Evolutionary conservation across 2,888 invertebrate species (phyloP), one percentile per base, ranked within the genome.

Genomic region (Heteropelma amictum): DNA sequence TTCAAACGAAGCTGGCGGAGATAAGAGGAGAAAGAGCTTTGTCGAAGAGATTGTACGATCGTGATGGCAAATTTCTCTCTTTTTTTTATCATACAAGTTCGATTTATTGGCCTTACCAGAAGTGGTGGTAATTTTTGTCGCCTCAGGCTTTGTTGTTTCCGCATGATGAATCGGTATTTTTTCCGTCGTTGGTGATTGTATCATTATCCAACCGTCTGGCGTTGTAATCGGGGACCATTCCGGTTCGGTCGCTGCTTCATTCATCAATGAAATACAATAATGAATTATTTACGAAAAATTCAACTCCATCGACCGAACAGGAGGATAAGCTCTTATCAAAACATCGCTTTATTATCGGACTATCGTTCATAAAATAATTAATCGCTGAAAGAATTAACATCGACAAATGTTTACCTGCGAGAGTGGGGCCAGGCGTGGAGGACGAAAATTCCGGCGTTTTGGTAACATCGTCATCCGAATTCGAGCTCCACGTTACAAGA

Each of bases 141-240:
- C 61, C 63, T 82, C 77, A 42, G 85, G 83, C 69, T 84, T 84
- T 6, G 80, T 67, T 10, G 74, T 69, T 10, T 82, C 33, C 17
- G 76, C 79, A 26, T 77, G 69, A n/a, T 79, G 77, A 12, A 77
- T 68, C 49, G 77, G 80, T n/a, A 79, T 74, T 69, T 84, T 86
- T 75, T 86, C 83, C 17, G 87, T 86, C 12, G 83, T 85, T 2
- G 85, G 86, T 12, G 85, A 87, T 54, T 83, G 91, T 33, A 92
- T 87, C 58, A 93, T 88, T 7, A 94, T 91, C 94, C 94, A 94
- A 7, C 92, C 92, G 80, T 93, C 93, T 6, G 93, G 92, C 4
- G 93, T 92, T 1, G 93, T 93, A 53, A 93, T 91, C 3, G 93
- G 93, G 12, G 92, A 91, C 93, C 93, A 93, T 69, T 91, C 91